Evolutionary conservation across 2,888 invertebrate species (phyloP).

Genomic region (Macrophya annulata): DNA sequence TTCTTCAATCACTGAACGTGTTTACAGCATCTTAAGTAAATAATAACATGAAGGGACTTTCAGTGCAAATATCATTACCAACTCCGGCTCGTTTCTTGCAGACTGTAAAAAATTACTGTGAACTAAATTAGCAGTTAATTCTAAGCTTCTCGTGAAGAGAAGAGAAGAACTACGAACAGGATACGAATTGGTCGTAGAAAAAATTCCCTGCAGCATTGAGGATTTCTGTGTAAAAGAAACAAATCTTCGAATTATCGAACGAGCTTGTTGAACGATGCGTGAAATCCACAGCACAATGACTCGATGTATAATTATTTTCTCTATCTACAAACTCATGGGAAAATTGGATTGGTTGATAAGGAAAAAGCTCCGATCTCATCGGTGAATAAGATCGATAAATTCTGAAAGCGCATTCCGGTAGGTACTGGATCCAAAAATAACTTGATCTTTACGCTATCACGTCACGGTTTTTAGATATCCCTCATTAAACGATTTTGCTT

Average conservation of each 20-base stretch:
- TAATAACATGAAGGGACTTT: not conserved
- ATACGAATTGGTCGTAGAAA: not conserved
- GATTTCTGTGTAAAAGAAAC: not conserved
- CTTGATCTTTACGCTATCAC: not conserved
- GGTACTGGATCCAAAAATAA: not conserved
- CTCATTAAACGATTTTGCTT: slow-evolving; percentile 17
- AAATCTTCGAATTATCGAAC: slow-evolving; percentile 33
- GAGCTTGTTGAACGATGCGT: slow-evolving; percentile 5
- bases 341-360: not conserved
- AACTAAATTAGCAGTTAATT: not conserved
- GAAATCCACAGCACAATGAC: not conserved
- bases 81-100: not conserved
- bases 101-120: not conserved
- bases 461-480: not conserved
- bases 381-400: not conserved
- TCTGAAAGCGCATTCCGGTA: not conserved
- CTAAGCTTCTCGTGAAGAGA: not conserved
- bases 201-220: not conserved
- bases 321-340: not conserved
- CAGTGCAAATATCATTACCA: not conserved
- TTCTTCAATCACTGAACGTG: not conserved
- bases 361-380: not conserved
- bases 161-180: not conserved
- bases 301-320: not conserved
- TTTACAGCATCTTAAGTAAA: slow-evolving; percentile 1